Base-by-base conservation (phyloP, 2,797 vertebrate genomes). In the Lepilemur ruficaudatus region DNA sequence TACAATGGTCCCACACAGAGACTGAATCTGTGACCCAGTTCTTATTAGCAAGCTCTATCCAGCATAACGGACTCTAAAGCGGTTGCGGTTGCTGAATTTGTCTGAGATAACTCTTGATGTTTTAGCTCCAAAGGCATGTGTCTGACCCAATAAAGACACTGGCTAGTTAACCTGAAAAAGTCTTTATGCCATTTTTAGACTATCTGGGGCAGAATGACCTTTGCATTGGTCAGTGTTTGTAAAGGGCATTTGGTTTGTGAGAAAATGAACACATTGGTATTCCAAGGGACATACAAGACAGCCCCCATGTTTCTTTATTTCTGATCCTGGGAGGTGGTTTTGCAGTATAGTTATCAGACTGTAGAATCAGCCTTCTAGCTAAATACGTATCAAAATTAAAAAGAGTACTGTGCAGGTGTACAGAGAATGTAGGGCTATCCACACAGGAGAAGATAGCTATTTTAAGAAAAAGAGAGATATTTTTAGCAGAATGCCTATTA, bases 151-250 rank as follows among this genome's bases (percentile, higher is more conserved):
- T 88, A 95, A 84, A 93, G 55, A 92, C 28, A n/a, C 4, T 75
- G 14, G 46, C 46, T 48, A 43, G 79, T 88, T 96, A 93, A 89
- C 89, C 73, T 95, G 81, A 96, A 83, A 93, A 94, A 75, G 10
- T 79, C n/a, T 97, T 97, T 90, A 48, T 88, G n/a, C 57, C 83
- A 82, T 67, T 61, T 97, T 73, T 94, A 97, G 97, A 93, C 57
- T 92, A 87, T 85, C 81, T 94, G 91, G 78, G 83, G 28, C 76
- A 93, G 78, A 91, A 86, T 2, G 78, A 93, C 89, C 89, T 95
- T 73, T 23, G 46, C 89, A 35, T 81, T 73, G 87, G 89, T 95
- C 84, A 78, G 61, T 81, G 20, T 85, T 97, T 97, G 46, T 78
- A 95, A 97, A 98, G 89, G 55, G 94, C 0, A 23, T 90, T 95